Base-by-base conservation (phyloP, 92 coral and sea anemone species). In the Zoanthus sociatus region DNA sequence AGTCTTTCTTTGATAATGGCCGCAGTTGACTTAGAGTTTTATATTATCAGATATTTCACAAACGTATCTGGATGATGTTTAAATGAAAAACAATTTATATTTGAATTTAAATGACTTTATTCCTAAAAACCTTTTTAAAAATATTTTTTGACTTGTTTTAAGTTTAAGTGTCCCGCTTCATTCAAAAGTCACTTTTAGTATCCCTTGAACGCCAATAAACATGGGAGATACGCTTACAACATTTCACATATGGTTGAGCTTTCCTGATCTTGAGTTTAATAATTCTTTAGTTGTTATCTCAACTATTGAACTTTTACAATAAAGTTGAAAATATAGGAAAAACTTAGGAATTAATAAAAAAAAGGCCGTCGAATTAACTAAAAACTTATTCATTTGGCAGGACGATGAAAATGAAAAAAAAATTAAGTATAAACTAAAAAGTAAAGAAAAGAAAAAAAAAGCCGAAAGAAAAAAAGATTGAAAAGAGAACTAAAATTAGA, bases 1-100 rank as follows among this genome's bases (percentile, higher is more conserved):
- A 61, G 71, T 44, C 71, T 45, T 78, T 45, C 51, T 14, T 26
- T 15, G 84, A 60, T 79, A 79, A 79, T 79, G 84, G 84, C 73
- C 14, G 61, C 26, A 17, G 84, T 63, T 42, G 30, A 46, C 73
- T 79, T 63, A 60, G 44, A 63, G 18, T 73, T 79, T 64, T 20
- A 54, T 68, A 16, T 10, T 61, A 30, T 61, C 60, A 56, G 72
- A 56, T 60, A 79, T 79, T 61, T 42, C 84, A 79, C 37, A 33
- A 69, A 18, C 68, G 84, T 73, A 58, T 13, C 1, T 10, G 58
- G 84, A 68, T 79, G 84, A 79, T 66, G 71, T 9, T 20, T 37
- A 14, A 78, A 78, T 21, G 73, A 66, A 33, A 10, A 15, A 79
- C 42, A 61, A 61, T 33, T 60, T 61, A 61, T 79, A 46, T 14